A percentile compares a stretch with the other conserved stretches of the same genome.
These are phyloP conservation scores for Vesta saturnalis DNA, from an alignment of 2,888 invertebrate species.

Conservation along the genomic window DNA sequence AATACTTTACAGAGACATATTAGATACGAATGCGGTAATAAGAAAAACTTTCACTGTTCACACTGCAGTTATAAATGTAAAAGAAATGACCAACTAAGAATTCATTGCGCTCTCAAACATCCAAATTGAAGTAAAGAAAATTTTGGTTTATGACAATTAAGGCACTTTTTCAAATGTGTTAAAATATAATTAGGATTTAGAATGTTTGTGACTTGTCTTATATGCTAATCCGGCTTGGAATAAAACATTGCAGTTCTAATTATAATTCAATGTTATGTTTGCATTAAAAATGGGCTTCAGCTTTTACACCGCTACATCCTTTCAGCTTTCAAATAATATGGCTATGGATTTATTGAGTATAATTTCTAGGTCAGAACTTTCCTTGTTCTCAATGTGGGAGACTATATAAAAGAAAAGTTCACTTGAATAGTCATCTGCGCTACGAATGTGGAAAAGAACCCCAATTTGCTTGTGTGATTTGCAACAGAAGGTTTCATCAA, in stretches of 20 bases:
- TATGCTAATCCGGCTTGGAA: too few relatives aligned
- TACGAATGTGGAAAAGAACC: slow-evolving; percentile 74
- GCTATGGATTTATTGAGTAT: neutral
- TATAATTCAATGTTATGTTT: too few relatives aligned
- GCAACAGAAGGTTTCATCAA: slow-evolving; percentile 70
- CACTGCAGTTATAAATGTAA: slow-evolving; percentile 15
- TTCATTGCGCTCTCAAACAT: slow-evolving; percentile 10
- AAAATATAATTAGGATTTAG: too few relatives aligned
- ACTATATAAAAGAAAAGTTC: slow-evolving; percentile 29
- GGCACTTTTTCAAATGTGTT: too few relatives aligned
- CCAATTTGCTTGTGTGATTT: slow-evolving; percentile 71
- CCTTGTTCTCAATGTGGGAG: neutral
- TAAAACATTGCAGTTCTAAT: too few relatives aligned
- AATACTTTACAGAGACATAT: slow-evolving; percentile 75
- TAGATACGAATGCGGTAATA: slow-evolving; percentile 63
- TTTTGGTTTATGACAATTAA: too few relatives aligned
- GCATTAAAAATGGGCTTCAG: too few relatives aligned
- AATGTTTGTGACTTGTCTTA: too few relatives aligned
- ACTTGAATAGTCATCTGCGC: slow-evolving; percentile 46
- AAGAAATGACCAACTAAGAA: slow-evolving; percentile 16
- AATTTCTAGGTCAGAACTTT: neutral
- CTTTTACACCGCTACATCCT: too few relatives aligned
- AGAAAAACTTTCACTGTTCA: slow-evolving; percentile 53
- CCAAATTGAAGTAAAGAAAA: too few relatives aligned
- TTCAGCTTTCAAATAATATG: too few relatives aligned